phyloP scores from a whole-genome alignment of 1,140 invertebrate species.

The Bombus difficillimus region DNA sequence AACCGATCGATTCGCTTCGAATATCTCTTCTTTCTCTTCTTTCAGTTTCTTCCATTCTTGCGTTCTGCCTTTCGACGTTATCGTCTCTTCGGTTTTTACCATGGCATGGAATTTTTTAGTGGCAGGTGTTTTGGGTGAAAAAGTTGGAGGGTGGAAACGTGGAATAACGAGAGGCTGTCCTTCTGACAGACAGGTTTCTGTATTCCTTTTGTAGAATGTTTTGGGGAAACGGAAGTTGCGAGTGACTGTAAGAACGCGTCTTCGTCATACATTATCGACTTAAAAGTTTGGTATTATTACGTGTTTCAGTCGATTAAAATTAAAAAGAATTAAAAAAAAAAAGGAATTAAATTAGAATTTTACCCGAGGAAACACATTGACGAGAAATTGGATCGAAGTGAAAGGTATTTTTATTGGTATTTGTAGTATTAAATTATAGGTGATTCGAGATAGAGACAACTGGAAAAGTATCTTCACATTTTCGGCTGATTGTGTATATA shows the following conservation, averaged over 20 bases:
- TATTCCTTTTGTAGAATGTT: background rate
- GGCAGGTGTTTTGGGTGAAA: background rate
- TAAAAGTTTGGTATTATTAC: background rate
- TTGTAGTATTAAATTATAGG: too few relatives aligned
- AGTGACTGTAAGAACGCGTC: background rate
- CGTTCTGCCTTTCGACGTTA: background rate
- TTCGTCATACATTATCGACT: too few relatives aligned
- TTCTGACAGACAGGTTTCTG: background rate
- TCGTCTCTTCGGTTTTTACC: background rate
- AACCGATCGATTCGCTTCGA: constrained; percentile 6
- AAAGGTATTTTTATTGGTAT: background rate
- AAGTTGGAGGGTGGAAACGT: background rate
- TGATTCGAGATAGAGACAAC: too few relatives aligned
- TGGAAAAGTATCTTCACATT: background rate
- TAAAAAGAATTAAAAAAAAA: too few relatives aligned
- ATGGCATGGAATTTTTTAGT: background rate
- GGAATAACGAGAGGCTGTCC: background rate
- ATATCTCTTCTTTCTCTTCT: constrained; percentile 1
- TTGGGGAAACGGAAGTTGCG: background rate
- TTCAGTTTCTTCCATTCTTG: background rate
- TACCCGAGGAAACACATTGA: background rate
- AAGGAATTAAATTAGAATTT: background rate
- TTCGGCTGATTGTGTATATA: background rate
- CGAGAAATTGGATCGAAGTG: background rate
- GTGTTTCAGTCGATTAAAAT: background rate